Evolutionary conservation across 2,797 vertebrate genomes (phyloP).

Genomic region (Spinibarbus caldwelli): DNA sequence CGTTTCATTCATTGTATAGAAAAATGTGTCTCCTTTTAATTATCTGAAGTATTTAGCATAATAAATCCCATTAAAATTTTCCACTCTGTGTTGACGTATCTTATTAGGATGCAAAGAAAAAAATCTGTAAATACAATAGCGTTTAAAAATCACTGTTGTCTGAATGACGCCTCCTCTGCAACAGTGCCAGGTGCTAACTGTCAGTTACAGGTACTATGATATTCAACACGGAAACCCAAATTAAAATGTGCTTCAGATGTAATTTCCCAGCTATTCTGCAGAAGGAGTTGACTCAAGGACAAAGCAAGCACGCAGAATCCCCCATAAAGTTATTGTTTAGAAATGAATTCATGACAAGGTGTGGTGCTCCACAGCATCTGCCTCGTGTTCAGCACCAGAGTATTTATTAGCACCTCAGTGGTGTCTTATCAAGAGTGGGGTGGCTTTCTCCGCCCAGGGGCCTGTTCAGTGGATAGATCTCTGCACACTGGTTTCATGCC

Average conservation of each 20-base stretch:
- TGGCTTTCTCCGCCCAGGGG: constrained; percentile 50
- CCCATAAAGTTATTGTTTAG: constrained; percentile 17
- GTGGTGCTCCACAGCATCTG: constrained; percentile 34
- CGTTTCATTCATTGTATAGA: neutral
- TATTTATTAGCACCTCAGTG: constrained; percentile 43
- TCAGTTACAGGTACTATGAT: constrained; percentile 5
- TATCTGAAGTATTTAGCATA: neutral
- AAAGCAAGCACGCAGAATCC: constrained; percentile 9
- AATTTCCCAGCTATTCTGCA: neutral
- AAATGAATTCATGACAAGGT: constrained; percentile 14
- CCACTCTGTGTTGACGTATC: neutral
- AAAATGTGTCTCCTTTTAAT: neutral
- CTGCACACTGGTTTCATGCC: constrained; percentile 49
- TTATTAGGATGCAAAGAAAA: neutral
- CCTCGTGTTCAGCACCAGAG: constrained; percentile 24
- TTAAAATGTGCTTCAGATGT: neutral
- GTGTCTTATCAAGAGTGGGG: constrained; percentile 49
- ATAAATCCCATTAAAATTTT: constrained; percentile 17
- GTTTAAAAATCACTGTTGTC: neutral
- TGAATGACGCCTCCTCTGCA: constrained; percentile 23
- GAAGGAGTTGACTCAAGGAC: constrained; percentile 47
- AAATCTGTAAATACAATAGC: neutral
- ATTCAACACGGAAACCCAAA: neutral
- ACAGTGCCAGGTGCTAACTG: constrained; percentile 12
- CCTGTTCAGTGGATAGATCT: constrained; percentile 47